Evolutionary conservation across 2,797 vertebrate genomes (phyloP).

Genomic region (Artibeus lituratus): DNA sequence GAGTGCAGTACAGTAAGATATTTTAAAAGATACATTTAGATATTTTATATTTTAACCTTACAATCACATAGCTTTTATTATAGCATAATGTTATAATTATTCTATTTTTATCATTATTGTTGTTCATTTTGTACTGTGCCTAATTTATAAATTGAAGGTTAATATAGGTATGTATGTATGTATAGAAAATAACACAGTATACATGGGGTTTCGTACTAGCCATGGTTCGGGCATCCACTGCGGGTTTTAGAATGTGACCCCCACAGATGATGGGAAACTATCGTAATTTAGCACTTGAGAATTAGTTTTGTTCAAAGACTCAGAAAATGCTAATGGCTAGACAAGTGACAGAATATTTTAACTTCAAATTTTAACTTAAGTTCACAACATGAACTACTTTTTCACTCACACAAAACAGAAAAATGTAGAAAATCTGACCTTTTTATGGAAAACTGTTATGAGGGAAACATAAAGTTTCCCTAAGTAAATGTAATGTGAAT

Average conservation of each 20-base stretch:
- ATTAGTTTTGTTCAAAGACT: slow-evolving; percentile 30
- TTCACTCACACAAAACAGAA: slow-evolving; percentile 44
- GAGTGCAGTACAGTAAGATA: background rate
- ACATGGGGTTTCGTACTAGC: background rate
- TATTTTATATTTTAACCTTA: too few relatives aligned
- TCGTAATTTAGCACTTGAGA: slow-evolving; percentile 23
- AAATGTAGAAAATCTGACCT: slow-evolving; percentile 1
- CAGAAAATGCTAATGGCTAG: slow-evolving; percentile 5
- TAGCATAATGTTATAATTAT: background rate
- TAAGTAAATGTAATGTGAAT: slow-evolving; percentile 51
- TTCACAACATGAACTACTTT: background rate
- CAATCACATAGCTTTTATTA: background rate
- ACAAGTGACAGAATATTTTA: slow-evolving; percentile 25
- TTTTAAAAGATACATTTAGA: too few relatives aligned
- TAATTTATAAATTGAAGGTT: background rate
- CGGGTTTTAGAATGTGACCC: background rate
- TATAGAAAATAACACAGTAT: background rate
- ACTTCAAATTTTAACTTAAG: slow-evolving; percentile 29
- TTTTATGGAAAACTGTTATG: background rate
- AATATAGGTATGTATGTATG: background rate
- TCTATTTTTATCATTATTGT: background rate
- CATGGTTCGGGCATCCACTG: background rate
- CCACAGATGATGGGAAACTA: background rate
- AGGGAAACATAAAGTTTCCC: background rate
- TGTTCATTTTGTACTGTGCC: background rate